Evolutionary conservation across 2,888 invertebrate genomes (phyloP).

Genomic region (Dynastes maya): DNA sequence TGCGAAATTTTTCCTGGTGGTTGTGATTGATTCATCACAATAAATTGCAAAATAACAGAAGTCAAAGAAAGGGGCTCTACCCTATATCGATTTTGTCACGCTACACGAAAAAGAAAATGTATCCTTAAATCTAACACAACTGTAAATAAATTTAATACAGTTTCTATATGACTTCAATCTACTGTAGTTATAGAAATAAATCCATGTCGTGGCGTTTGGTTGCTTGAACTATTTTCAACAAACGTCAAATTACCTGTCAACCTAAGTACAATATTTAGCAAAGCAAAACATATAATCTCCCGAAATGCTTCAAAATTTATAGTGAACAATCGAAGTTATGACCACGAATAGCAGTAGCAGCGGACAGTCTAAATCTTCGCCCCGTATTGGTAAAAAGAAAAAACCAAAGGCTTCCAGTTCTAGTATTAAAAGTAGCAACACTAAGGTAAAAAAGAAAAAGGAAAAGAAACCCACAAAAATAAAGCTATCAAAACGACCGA

Average conservation of each 20-base stretch:
- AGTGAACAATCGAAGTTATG: slow-evolving; percentile 22
- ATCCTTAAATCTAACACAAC: too few species aligned
- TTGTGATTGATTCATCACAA: too few species aligned
- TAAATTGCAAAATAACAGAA: too few species aligned
- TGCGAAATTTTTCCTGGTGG: too few species aligned
- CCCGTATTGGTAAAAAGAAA: neutral
- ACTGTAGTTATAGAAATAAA: too few species aligned
- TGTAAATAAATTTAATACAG: too few species aligned
- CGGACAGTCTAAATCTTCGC: neutral
- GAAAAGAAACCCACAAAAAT: slow-evolving; percentile 3
- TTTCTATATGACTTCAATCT: too few species aligned
- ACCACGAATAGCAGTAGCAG: slow-evolving; percentile 4
- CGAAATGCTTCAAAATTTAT: slow-evolving; percentile 39
- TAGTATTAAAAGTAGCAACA: neutral
- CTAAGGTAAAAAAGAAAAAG: neutral
- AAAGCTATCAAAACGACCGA: neutral
- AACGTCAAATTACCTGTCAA: slow-evolving; percentile 29
- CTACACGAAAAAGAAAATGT: too few species aligned
- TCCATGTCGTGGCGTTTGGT: too few species aligned
- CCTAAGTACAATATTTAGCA: neutral
- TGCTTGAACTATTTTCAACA: neutral
- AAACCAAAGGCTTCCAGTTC: neutral
- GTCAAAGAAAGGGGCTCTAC: too few species aligned
- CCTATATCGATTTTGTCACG: too few species aligned
- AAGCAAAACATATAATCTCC: neutral